phyloP scores from a whole-genome alignment of 2,797 vertebrate species.

The Eutrigla gurnardus region DNA sequence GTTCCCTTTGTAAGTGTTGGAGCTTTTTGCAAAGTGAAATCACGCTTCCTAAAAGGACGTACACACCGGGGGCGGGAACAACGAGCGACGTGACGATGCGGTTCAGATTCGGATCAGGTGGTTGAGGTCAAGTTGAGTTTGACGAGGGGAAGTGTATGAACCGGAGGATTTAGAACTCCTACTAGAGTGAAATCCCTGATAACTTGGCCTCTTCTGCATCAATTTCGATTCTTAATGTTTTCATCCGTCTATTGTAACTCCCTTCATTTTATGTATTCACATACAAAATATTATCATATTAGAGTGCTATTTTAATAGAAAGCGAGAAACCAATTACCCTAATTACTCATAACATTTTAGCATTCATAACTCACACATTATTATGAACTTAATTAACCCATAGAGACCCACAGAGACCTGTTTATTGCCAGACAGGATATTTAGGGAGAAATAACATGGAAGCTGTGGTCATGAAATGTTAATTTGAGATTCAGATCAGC shows the following conservation, averaged over 20 bases:
- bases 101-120: too few species aligned
- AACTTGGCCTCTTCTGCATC: background rate
- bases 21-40: constrained; percentile 8
- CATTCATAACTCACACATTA: background rate
- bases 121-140: too few species aligned
- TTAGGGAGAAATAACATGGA: too few species aligned
- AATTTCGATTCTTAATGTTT: background rate
- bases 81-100: too few species aligned
- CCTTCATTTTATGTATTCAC: background rate
- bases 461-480: too few species aligned
- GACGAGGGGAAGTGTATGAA: too few species aligned
- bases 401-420: too few species aligned
- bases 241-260: background rate
- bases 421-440: too few species aligned
- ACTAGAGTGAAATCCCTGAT: too few species aligned
- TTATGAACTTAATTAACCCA: background rate
- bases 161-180: too few species aligned
- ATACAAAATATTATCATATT: background rate
- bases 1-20: background rate
- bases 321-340: background rate
- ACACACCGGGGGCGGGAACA: background rate
- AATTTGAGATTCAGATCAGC: too few species aligned
- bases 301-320: background rate
- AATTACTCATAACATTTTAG: background rate
- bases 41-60: background rate